phyloP scores from a whole-genome alignment of 1,140 invertebrate species.

The Solenopsis invicta region DNA sequence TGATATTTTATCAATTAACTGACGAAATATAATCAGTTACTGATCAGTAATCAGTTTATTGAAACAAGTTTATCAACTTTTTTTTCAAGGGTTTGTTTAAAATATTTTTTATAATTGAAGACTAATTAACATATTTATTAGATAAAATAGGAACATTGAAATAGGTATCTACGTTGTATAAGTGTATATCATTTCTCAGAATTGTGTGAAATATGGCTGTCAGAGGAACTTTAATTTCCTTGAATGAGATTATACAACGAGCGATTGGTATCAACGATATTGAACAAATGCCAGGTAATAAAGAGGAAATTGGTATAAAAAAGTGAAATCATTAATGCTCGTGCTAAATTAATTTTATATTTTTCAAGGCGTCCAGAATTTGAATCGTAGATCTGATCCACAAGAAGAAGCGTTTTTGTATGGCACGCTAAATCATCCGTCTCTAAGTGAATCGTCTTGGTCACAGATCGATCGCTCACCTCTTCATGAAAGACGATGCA shows the following conservation, averaged over 20 bases:
- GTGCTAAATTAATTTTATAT: neutral
- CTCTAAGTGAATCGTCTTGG: neutral
- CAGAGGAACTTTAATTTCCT: neutral
- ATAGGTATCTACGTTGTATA: neutral
- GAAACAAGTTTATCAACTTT: too few species aligned
- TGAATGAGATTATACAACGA: neutral
- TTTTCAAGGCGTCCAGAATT: neutral
- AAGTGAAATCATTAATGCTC: neutral
- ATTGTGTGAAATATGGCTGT: neutral
- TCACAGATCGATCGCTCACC: neutral
- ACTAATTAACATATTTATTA: neutral
- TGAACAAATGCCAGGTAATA: conserved; percentile 7
- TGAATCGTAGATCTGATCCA: neutral
- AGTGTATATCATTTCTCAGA: neutral
- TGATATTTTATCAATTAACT: too few species aligned
- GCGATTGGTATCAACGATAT: neutral
- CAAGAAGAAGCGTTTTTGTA: neutral
- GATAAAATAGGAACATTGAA: neutral
- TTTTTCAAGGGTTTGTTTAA: too few species aligned
- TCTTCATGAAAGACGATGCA: neutral
- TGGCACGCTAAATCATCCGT: neutral
- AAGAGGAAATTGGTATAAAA: neutral
- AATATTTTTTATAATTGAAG: neutral
- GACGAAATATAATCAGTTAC: too few species aligned
- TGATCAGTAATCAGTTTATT: too few species aligned